Percentiles rank a stretch among this genome's conserved stretches.
Evolutionary conservation across 2,888 invertebrate species (phyloP).

Genomic region (Leucania comma): DNA sequence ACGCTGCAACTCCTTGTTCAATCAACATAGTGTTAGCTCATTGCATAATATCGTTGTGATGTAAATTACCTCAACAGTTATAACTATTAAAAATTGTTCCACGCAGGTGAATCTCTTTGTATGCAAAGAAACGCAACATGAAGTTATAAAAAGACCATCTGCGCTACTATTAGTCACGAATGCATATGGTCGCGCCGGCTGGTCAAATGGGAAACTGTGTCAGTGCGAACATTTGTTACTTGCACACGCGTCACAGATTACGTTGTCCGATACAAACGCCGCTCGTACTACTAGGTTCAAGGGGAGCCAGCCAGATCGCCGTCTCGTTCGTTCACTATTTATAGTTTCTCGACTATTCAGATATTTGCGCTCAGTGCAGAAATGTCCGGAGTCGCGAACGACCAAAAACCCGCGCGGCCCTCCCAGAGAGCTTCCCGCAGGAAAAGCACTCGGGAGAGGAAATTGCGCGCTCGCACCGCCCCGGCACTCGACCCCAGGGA

Average conservation of each 20-base stretch:
- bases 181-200: conserved; percentile 85
- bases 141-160: conserved; percentile 78
- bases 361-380: conserved; percentile 88
- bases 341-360: conserved; percentile 88
- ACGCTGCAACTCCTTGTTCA: conserved; percentile 23
- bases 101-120: conserved; percentile 68
- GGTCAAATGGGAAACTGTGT: conserved; percentile 89
- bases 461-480: conserved; percentile 66
- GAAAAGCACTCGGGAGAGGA: conserved; percentile 72
- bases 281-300: conserved; percentile 87
- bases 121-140: conserved; percentile 67
- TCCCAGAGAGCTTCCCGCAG: conserved; percentile 76
- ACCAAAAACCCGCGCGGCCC: conserved; percentile 78
- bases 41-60: conserved; percentile 44
- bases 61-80: conserved; percentile 44
- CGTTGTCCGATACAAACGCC: conserved; percentile 79
- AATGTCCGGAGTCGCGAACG: conserved; percentile 88
- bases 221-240: conserved; percentile 86
- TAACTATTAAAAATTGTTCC: conserved; percentile 55
- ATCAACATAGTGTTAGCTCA: conserved; percentile 18
- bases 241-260: conserved; percentile 84
- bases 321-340: conserved; percentile 89
- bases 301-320: conserved; percentile 88
- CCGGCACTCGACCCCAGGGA: conserved; percentile 64
- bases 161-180: conserved; percentile 79